Conservation (phyloP, 2,888 invertebrate species). For the Oeneis ivallda region DNA sequence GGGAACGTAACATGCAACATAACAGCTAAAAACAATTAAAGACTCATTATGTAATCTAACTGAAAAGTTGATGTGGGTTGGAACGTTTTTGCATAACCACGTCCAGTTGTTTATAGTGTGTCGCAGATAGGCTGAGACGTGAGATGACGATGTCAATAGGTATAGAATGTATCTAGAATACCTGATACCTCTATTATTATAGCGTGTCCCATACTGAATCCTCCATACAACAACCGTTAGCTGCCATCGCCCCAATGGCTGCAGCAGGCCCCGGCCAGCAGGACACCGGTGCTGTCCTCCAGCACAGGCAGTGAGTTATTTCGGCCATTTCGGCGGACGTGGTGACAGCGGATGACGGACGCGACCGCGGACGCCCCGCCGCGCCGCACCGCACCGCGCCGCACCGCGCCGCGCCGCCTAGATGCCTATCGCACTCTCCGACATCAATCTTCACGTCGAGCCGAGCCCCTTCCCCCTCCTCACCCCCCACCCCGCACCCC, state of each 20-base stretch:
- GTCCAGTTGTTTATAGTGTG: too few relatives aligned
- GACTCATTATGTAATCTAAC: too few relatives aligned
- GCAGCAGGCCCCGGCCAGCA: background rate
- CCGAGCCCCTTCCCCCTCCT: conserved; percentile 15
- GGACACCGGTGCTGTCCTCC: background rate
- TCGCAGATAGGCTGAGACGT: too few relatives aligned
- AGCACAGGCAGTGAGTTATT: conserved; percentile 4
- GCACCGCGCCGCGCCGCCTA: conserved; percentile 44
- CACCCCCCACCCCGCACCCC: background rate
- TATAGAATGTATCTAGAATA: too few relatives aligned
- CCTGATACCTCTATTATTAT: too few relatives aligned
- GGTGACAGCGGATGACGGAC: conserved; percentile 67
- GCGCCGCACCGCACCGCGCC: conserved; percentile 44
- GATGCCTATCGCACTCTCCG: conserved; percentile 60
- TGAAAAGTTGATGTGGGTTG: too few relatives aligned
- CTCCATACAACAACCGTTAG: background rate
- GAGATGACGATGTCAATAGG: too few relatives aligned
- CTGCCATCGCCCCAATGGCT: background rate
- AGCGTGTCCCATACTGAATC: background rate
- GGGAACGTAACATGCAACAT: too few relatives aligned
- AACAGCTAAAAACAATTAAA: too few relatives aligned
- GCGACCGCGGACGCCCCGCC: conserved; percentile 49
- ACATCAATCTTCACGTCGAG: conserved; percentile 61
- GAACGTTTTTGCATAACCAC: too few relatives aligned
- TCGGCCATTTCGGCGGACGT: conserved; percentile 43